phyloP scores from a whole-genome alignment of 1,140 invertebrate genomes.

The Bemisia tabaci region DNA sequence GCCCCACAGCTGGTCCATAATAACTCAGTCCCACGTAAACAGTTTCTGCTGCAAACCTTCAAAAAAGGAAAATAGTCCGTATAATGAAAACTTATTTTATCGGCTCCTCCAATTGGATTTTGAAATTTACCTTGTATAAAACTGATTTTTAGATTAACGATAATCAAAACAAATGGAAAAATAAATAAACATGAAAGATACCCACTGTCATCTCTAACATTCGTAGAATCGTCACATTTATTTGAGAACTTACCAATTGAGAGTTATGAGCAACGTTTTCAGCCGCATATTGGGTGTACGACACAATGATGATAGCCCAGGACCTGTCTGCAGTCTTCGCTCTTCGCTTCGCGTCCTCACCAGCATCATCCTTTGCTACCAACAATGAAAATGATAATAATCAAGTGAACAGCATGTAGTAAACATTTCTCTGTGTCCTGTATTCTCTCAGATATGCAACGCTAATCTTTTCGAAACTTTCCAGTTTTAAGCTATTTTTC shows the following conservation, averaged over 20 bases:
- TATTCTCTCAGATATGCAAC: no score
- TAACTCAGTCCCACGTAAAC: conserved; percentile 77
- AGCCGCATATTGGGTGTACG: conserved; percentile 74
- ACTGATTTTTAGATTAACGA: neutral
- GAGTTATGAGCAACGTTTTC: conserved; percentile 42
- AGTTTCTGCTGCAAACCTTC: conserved; percentile 52
- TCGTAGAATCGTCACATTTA: no score
- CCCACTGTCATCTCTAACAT: no score
- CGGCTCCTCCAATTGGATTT: conserved; percentile 5
- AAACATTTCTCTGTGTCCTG: no score
- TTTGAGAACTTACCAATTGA: conserved; percentile 46
- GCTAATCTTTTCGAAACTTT: no score
- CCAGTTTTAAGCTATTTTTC: no score
- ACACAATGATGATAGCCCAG: conserved; percentile 56
- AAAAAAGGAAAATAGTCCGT: conserved; percentile 15
- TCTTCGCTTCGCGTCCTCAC: conserved; percentile 47
- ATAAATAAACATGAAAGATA: conserved; percentile 4
- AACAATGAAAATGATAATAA: neutral
- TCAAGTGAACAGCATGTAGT: no score
- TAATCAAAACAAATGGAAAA: neutral
- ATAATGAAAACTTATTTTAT: no score
- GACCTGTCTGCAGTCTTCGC: conserved; percentile 39
- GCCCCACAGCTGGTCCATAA: conserved; percentile 70
- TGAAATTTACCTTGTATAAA: neutral
- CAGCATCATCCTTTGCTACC: conserved; percentile 48